phyloP scores from a whole-genome alignment of 1,140 invertebrate species.

The Drosophila albomicans region DNA sequence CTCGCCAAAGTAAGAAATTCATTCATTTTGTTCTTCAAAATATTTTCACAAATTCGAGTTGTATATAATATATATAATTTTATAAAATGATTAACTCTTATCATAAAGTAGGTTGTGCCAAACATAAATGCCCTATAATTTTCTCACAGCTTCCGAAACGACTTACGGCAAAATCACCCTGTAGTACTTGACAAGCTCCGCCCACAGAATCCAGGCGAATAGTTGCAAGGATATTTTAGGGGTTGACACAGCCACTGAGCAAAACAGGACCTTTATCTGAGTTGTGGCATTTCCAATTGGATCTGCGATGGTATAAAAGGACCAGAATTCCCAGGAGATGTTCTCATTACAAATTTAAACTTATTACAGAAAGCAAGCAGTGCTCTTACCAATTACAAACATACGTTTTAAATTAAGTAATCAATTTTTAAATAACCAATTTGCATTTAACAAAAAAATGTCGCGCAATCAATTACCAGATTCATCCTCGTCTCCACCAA shows the following conservation, averaged over 20 bases:
- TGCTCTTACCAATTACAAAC: not conserved
- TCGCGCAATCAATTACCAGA: conserved; percentile 85
- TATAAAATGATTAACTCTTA: conserved; percentile 38
- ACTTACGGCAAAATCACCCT: conserved; percentile 56
- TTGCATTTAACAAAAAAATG: conserved; percentile 66
- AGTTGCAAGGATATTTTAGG: conserved; percentile 57
- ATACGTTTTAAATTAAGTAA: not conserved
- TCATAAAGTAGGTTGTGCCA: not conserved
- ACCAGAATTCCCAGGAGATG: conserved; percentile 68
- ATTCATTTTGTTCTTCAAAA: no score
- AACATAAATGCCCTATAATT: conserved; percentile 28
- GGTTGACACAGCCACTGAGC: conserved; percentile 43
- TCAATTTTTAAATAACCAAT: conserved; percentile 25
- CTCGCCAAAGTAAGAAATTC: no score
- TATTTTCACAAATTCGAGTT: no score
- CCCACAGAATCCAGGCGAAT: conserved; percentile 61
- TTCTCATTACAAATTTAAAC: conserved; percentile 64
- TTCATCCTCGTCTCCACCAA: conserved; percentile 86
- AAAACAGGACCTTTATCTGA: conserved; percentile 24
- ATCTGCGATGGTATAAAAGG: conserved; percentile 71
- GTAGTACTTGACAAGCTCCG: conserved; percentile 73
- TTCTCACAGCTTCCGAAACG: conserved; percentile 59
- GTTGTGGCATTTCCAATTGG: conserved; percentile 71
- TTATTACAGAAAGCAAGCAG: conserved; percentile 63
- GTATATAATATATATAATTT: no score